These are phyloP conservation scores for Smithornis capensis DNA, from an alignment of 2,113 vertebrate genomes.

Conservation along the genomic window DNA sequence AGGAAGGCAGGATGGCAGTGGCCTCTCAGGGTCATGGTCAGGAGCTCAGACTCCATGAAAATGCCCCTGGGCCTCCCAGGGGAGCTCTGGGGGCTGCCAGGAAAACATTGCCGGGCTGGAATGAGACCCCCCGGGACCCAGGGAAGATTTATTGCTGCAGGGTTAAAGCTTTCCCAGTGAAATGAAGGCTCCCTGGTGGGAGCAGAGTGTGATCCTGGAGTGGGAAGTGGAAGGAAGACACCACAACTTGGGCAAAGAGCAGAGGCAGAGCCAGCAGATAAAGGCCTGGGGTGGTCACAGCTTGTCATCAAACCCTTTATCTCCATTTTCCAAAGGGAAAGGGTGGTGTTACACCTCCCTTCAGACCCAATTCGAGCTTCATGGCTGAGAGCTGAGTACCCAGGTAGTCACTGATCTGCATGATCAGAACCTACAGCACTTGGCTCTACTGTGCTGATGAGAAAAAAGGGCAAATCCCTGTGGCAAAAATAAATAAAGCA, in stretches of 20 bases:
- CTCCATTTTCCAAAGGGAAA: background rate
- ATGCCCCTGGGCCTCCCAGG: background rate
- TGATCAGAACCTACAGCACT: background rate
- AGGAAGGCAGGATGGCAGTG: background rate
- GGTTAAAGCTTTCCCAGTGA: constrained; percentile 48
- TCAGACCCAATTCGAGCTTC: accelerated
- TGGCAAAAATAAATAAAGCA: background rate
- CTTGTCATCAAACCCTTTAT: background rate
- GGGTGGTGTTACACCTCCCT: accelerated
- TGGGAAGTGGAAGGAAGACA: background rate
- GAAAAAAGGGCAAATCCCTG: background rate
- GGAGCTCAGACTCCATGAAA: background rate
- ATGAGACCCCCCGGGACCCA: background rate
- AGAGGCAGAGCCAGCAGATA: background rate
- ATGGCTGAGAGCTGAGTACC: accelerated
- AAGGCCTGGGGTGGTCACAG: background rate
- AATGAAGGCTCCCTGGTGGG: background rate
- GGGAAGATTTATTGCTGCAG: constrained; percentile 10
- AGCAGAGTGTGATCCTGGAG: background rate
- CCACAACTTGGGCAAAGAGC: background rate
- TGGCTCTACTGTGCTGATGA: accelerated
- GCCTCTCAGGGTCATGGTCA: background rate
- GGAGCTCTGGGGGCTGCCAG: background rate
- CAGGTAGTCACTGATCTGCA: accelerated
- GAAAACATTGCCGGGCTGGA: constrained; percentile 21